These are phyloP conservation scores for Macropis europaea DNA, from an alignment of 2,888 invertebrate genomes.

Conservation along the genomic window DNA sequence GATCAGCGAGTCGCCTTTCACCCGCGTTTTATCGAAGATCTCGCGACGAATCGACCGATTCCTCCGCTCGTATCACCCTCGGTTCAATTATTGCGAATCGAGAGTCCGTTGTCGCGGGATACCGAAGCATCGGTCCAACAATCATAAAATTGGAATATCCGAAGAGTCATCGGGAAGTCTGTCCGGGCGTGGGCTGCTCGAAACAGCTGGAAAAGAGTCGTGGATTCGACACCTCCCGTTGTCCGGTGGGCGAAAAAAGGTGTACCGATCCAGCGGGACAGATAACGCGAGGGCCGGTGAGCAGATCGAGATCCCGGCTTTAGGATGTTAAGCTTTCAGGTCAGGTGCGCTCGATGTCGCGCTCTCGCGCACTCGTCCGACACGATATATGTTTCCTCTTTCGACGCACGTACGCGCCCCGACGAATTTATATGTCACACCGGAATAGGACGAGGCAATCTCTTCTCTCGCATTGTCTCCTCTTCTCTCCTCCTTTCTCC, in stretches of 20 bases:
- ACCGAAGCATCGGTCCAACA: too few relatives aligned
- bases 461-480: slow-evolving; percentile 37
- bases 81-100: too few relatives aligned
- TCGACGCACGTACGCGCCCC: slow-evolving; percentile 70
- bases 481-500: slow-evolving; percentile 32
- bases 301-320: slow-evolving; percentile 33
- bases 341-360: slow-evolving; percentile 74
- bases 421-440: slow-evolving; percentile 72
- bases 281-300: slow-evolving; percentile 51
- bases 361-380: slow-evolving; percentile 66
- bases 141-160: too few relatives aligned
- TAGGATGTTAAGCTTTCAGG: slow-evolving; percentile 70
- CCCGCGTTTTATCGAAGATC: background rate
- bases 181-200: too few relatives aligned
- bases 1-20: slow-evolving; percentile 32
- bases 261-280: slow-evolving; percentile 57
- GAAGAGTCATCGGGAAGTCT: too few relatives aligned
- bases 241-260: slow-evolving; percentile 50
- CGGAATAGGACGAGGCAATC: slow-evolving; percentile 59
- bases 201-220: slow-evolving; percentile 42
- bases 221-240: slow-evolving; percentile 60
- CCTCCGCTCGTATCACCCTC: slow-evolving; percentile 1
- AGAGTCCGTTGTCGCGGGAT: too few relatives aligned
- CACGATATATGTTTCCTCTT: slow-evolving; percentile 71
- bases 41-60: background rate